Conservation (phyloP, 2,888 invertebrate species). For the Temnothorax unifasciatus region DNA sequence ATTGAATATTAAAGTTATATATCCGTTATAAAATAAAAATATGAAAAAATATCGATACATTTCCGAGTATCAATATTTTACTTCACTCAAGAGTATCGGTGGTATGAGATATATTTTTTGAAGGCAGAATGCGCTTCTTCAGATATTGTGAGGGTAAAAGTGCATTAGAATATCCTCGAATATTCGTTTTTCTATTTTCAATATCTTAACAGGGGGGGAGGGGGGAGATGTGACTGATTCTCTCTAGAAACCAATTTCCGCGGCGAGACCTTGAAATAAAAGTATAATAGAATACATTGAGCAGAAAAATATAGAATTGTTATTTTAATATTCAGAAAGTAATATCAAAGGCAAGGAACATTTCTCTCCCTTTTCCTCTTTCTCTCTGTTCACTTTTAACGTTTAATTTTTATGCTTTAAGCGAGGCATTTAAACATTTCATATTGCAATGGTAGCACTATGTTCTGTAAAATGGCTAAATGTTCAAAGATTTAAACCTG, state of each 20-base stretch:
- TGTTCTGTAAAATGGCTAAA: not conserved
- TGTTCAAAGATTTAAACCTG: not conserved
- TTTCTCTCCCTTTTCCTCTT: not conserved
- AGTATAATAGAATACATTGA: constrained; percentile 5
- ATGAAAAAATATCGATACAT: constrained; percentile 32
- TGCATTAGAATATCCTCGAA: constrained; percentile 18
- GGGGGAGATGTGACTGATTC: not conserved
- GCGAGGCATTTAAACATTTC: not conserved
- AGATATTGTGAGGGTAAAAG: constrained; percentile 5
- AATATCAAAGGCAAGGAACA: not conserved
- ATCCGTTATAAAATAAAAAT: not conserved
- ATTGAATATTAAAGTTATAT: not conserved
- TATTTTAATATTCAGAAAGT: not conserved
- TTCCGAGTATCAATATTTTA: constrained; percentile 33
- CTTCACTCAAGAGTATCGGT: constrained; percentile 12
- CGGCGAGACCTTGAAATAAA: not conserved
- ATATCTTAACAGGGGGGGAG: not conserved
- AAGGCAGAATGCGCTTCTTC: constrained; percentile 20
- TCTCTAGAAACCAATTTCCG: not conserved
- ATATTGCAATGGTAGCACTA: not conserved
- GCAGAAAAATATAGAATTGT: not conserved
- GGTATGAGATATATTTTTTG: constrained; percentile 20
- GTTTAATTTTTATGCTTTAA: not conserved
- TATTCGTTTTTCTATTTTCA: constrained; percentile 16
- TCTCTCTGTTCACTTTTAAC: not conserved